Conservation (phyloP, 2,797 vertebrate species). For the Avahi laniger region DNA sequence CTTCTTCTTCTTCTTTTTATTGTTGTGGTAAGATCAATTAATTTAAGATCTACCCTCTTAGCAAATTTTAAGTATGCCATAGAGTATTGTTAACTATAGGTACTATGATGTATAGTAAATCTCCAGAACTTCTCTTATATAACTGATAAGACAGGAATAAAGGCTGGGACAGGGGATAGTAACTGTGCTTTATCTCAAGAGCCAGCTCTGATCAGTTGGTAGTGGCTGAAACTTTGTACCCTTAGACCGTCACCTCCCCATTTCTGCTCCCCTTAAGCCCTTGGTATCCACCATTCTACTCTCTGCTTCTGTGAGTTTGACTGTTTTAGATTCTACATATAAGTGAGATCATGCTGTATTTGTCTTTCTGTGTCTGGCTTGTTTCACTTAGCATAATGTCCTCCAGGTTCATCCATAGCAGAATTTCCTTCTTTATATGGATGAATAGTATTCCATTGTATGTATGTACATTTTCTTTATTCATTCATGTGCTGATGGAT, state of each 20-base stretch:
- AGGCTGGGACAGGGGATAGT: no score
- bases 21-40: neutral
- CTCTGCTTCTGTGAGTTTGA: neutral
- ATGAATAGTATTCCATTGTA: neutral
- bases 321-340: neutral
- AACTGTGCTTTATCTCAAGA: no score
- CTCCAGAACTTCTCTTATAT: neutral
- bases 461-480: neutral
- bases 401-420: neutral
- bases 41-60: neutral
- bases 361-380: neutral
- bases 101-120: neutral
- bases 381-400: neutral
- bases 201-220: no score
- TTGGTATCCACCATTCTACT: neutral
- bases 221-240: neutral
- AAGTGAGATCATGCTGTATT: neutral
- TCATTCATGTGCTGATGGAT: neutral
- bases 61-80: neutral
- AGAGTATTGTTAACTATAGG: neutral
- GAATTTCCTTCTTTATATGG: neutral
- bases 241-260: neutral
- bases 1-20: neutral
- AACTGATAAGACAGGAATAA: no score
- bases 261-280: neutral